These are phyloP conservation scores for Salarias fasciatus DNA, from an alignment of 2,797 vertebrate genomes.

Conservation along the genomic window DNA sequence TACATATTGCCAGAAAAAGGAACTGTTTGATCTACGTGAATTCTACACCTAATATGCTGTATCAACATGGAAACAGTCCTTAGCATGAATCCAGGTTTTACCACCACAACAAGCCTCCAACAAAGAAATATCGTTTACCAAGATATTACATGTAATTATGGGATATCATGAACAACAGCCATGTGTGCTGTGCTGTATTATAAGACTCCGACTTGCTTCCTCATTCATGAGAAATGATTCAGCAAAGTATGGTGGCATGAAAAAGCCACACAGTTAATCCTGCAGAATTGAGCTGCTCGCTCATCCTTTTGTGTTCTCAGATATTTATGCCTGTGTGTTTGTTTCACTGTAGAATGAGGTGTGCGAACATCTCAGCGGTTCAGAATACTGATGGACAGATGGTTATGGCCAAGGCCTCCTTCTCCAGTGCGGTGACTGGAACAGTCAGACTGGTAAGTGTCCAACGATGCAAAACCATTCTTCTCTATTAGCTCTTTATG, in stretches of 20 bases:
- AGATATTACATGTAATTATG: constrained; percentile 16
- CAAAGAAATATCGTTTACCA: too few relatives aligned
- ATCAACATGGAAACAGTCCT: too few relatives aligned
- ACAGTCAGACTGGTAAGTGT: constrained; percentile 79
- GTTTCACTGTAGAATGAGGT: constrained; percentile 76
- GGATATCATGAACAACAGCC: constrained; percentile 31
- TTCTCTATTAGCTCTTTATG: too few relatives aligned
- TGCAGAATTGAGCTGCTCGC: background rate
- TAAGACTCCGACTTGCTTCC: constrained; percentile 2
- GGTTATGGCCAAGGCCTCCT: constrained; percentile 73
- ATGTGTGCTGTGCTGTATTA: constrained; percentile 15
- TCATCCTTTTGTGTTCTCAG: constrained; percentile 15
- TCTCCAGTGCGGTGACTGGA: constrained; percentile 72
- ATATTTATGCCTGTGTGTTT: constrained; percentile 13
- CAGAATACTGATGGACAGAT: constrained; percentile 63
- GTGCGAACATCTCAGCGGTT: constrained; percentile 70
- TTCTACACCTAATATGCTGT: too few relatives aligned
- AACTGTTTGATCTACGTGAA: too few relatives aligned
- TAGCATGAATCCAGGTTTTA: constrained; percentile 2
- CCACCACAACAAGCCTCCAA: too few relatives aligned
- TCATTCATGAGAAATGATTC: constrained; percentile 31
- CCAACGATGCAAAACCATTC: too few relatives aligned
- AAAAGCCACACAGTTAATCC: background rate
- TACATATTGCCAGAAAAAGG: background rate
- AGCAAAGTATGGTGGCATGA: constrained; percentile 11